Base-by-base conservation (phyloP, 2,113 vertebrate genomes). In the Rhabdomys dilectus region DNA sequence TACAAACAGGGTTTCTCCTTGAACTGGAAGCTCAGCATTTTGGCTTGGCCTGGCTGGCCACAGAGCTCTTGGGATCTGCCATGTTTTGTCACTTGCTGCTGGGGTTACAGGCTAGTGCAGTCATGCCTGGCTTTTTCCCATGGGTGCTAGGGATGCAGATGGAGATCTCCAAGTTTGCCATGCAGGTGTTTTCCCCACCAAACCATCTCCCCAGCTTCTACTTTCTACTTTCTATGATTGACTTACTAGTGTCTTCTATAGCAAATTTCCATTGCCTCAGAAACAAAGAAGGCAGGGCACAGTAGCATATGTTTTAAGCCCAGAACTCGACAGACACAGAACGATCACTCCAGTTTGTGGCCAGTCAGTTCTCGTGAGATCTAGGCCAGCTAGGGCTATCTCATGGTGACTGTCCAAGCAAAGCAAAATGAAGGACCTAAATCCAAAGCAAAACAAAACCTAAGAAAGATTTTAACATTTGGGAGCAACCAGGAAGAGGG, bases 401-500 rank as follows among this genome's bases (percentile, higher is more conserved):
- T 42, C 39, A 17, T 19, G 36, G 73, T 1, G 31, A 16, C 16
- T 8, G 36, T 73, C 36, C 53, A 58, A 73, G 11, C 34, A 42
- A 88, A 73, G 29, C 60, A 87, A 87, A 87, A 36, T 3, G 31
- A 87, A 45, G 51, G 5, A 70, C 1, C 2, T 21, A 87, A 64
- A 66, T 34, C 8, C 82, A 45, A 66, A 86, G 60, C 9, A 34
- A 66, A 66, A 66, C 29, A 87, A 70, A 70, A 15, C 6, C 15
- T 4, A n/a, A 24, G 36, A 85, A 90, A 90, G 60, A 53, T 76
- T 36, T 78, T 31, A 29, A 26, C 29, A 1, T 78, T 88, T 87
- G 1, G n/a, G 64, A 94, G 58, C 51, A 87, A 51, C 12, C 62
- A n/a, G 75, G 88, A 75, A 78, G 91, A 82, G 31, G n/a, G 53